phyloP scores from a whole-genome alignment of 1,140 invertebrate species.

The Saccostrea cuccullata region DNA sequence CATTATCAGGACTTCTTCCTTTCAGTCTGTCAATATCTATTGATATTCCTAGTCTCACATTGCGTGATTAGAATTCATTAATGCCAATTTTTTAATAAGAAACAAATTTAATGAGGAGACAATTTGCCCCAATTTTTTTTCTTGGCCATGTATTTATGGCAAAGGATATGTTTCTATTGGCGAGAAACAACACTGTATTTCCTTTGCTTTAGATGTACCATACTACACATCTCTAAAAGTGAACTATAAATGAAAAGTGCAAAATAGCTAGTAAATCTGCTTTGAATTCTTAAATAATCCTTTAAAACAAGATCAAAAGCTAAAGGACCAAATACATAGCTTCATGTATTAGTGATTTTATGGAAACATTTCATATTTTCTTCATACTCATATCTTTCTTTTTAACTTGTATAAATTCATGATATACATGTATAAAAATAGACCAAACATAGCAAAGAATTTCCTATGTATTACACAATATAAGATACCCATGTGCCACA shows the following conservation, averaged over 20 bases:
- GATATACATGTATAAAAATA: too few species aligned
- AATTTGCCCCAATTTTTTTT: neutral
- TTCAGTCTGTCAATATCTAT: slow-evolving; percentile 2
- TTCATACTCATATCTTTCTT: too few species aligned
- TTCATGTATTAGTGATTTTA: too few species aligned
- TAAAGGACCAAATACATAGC: too few species aligned
- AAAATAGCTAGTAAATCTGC: too few species aligned
- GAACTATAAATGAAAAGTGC: neutral
- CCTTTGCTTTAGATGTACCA: neutral
- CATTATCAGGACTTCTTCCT: neutral
- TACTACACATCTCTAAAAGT: neutral
- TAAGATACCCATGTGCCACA: too few species aligned
- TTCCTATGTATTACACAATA: too few species aligned
- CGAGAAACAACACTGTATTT: neutral
- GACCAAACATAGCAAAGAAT: too few species aligned
- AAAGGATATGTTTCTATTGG: neutral
- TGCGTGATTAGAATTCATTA: slow-evolving; percentile 27
- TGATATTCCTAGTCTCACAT: neutral
- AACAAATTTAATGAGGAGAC: slow-evolving; percentile 6
- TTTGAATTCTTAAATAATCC: too few species aligned
- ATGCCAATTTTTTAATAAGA: neutral
- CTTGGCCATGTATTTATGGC: neutral
- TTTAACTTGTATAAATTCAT: too few species aligned
- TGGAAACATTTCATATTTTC: too few species aligned
- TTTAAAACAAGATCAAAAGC: too few species aligned